Evolutionary conservation across 30 jellyfish, hydroid and myxozoan genomes (phyloP).

Genomic region (Morbakka virulenta): DNA sequence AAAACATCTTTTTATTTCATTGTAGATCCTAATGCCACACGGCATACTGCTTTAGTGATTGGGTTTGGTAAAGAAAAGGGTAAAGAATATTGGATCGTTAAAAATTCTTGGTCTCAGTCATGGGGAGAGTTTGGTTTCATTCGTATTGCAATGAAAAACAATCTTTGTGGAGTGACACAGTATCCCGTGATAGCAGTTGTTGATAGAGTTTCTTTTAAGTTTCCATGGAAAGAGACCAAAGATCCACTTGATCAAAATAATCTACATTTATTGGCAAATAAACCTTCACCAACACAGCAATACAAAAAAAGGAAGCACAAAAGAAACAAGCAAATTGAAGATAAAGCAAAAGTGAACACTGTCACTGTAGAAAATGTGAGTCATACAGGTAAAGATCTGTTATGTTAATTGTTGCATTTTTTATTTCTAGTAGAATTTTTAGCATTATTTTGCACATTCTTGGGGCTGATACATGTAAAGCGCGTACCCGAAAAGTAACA

Average conservation of each 20-base stretch:
- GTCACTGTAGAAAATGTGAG: no score
- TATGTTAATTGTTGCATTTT: no score
- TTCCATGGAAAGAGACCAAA: slow-evolving; percentile 70
- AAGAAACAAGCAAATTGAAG: no score
- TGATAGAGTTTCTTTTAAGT: slow-evolving; percentile 72
- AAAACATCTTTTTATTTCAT: no score
- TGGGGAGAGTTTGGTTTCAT: slow-evolving; percentile 99
- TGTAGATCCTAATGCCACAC: slow-evolving; percentile 87
- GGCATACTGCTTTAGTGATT: slow-evolving; percentile 91
- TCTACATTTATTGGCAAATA: neutral
- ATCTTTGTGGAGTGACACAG: slow-evolving; percentile 93
- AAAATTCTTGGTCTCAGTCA: slow-evolving; percentile 94
- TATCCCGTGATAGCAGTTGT: slow-evolving; percentile 88
- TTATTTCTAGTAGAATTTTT: no score
- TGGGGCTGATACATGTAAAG: no score
- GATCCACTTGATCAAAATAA: neutral
- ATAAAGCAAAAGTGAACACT: no score
- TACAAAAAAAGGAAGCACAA: no score
- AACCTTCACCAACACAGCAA: neutral
- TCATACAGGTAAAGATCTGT: no score
- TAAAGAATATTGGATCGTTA: slow-evolving; percentile 87
- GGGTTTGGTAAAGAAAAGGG: slow-evolving; percentile 93
- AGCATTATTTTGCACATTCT: no score
- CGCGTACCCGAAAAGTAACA: no score
- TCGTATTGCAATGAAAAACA: slow-evolving; percentile 79